A percentile compares a stretch with the other conserved stretches of the same genome.
Conservation (phyloP, 2,888 invertebrate species). For the Mesodorylaimus sp. region DNA sequence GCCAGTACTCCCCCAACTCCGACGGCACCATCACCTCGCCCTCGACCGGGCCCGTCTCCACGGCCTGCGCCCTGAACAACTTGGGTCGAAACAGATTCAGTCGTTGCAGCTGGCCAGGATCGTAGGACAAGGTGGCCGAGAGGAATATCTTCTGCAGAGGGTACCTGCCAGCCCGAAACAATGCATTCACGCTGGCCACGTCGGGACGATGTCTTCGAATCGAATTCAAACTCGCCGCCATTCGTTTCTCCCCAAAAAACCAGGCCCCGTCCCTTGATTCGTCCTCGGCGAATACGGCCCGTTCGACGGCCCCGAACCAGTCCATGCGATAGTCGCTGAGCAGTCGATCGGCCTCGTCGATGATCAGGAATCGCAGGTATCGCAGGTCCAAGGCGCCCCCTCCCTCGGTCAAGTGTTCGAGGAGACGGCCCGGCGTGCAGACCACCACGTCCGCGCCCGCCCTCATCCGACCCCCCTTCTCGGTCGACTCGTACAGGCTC, state of each 20-base stretch:
- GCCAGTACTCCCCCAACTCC: constrained; percentile 28
- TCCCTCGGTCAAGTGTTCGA: constrained; percentile 49
- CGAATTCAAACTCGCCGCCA: too few relatives aligned
- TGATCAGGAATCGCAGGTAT: constrained; percentile 37
- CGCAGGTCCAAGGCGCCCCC: background rate
- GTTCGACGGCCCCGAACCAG: constrained; percentile 65
- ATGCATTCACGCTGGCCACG: background rate
- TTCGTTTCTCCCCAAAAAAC: too few relatives aligned
- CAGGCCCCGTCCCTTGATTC: too few relatives aligned
- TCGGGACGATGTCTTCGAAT: too few relatives aligned
- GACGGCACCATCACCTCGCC: background rate
- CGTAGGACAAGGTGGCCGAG: constrained; percentile 89
- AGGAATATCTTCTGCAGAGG: constrained; percentile 66
- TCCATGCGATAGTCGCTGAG: constrained; percentile 76
- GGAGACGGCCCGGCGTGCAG: constrained; percentile 75
- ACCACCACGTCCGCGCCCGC: constrained; percentile 55
- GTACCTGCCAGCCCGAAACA: constrained; percentile 7
- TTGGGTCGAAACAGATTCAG: constrained; percentile 76
- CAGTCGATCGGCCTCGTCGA: constrained; percentile 92
- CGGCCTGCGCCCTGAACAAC: constrained; percentile 8
- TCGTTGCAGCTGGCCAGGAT: constrained; percentile 78
- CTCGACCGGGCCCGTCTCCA: background rate
- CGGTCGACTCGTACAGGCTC: background rate
- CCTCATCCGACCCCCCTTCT: too few relatives aligned
- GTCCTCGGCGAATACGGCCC: constrained; percentile 25